Base-by-base conservation (phyloP, 2,113 vertebrate genomes). In the Crotalus viridis region DNA sequence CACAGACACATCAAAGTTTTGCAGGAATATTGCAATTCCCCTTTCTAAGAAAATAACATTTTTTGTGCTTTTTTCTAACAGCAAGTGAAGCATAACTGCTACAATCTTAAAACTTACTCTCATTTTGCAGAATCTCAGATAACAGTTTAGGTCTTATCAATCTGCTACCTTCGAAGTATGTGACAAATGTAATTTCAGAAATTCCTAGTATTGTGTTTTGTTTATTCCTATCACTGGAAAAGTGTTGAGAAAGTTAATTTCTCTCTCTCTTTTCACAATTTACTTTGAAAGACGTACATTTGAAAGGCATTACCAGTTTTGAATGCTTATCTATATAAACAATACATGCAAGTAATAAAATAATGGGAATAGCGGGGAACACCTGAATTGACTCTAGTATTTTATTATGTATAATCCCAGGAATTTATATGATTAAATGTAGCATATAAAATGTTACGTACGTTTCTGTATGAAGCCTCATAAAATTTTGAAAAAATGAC, bases 361-460 rank as follows among this genome's bases (percentile, higher is more conserved):
- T 89, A 89, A 22, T 57, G 4, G 6, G 43, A 57, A 56, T 21
- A n/a, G 1, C 55, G 90, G 89, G 88, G 22, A 86, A 51, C 95
- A 59, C 43, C 26, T 89, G 69, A 93, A 91, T 89, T 69, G 95
- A 93, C 92, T 95, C 93, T 94, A 94, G 94, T 92, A 90, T 93
- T 61, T 85, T 88, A 33, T 89, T 95, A 95, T 55, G 92, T 57
- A 92, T 69, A 95, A 94, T 92, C 95, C 94, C 87, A 94, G 94
- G 91, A 94, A 90, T 87, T 91, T 94, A 69, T 91, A 93, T 89
- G 90, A 95, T 94, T 93, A 93, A 89, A 19, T 90, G 89, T 61
- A 93, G 91, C 93, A 96, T 56, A 93, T 94, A 96, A 97, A 96
- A 95, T 85, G 89, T 96, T 89, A 93, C 39, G 91, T 97, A 94